Percentiles rank a stretch among this genome's conserved stretches.
These are phyloP conservation scores for Zeus faber DNA, from an alignment of 2,113 vertebrate species.

Conservation along the genomic window DNA sequence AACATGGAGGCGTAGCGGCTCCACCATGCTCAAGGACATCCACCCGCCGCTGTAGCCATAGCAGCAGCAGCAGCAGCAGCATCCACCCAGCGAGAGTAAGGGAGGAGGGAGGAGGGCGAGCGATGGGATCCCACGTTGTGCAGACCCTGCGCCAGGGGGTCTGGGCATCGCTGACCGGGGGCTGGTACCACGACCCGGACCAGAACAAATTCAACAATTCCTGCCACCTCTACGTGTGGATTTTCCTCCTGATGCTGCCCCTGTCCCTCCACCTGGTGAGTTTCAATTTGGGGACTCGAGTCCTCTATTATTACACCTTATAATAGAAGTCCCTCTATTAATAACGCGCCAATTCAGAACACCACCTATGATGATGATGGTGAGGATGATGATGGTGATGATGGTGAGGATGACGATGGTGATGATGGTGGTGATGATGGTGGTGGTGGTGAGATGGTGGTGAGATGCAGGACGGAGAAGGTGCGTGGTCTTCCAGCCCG, in stretches of 20 bases:
- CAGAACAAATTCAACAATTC: constrained; percentile 95
- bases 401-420: no score
- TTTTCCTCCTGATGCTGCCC: constrained; percentile 89
- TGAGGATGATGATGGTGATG: no score
- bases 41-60: constrained; percentile 57
- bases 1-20: constrained; percentile 68
- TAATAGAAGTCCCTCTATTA: no score
- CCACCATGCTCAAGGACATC: constrained; percentile 49
- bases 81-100: constrained; percentile 57
- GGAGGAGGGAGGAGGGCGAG: constrained; percentile 47
- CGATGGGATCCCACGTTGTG: constrained; percentile 87
- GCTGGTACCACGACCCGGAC: constrained; percentile 97
- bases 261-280: constrained; percentile 94
- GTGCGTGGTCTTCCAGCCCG: not conserved
- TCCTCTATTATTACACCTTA: no score
- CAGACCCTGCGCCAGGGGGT: constrained; percentile 91
- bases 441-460: no score
- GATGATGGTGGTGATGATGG: constrained; percentile 24
- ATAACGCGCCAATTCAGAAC: constrained; percentile 47
- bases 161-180: constrained; percentile 93
- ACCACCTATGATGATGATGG: no score
- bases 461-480: no score
- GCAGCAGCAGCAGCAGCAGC: constrained; percentile 42
- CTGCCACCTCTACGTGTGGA: constrained; percentile 95
- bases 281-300: constrained; percentile 24